phyloP scores from a whole-genome alignment of 2,888 invertebrate species.

The Mermis nigrescens region DNA sequence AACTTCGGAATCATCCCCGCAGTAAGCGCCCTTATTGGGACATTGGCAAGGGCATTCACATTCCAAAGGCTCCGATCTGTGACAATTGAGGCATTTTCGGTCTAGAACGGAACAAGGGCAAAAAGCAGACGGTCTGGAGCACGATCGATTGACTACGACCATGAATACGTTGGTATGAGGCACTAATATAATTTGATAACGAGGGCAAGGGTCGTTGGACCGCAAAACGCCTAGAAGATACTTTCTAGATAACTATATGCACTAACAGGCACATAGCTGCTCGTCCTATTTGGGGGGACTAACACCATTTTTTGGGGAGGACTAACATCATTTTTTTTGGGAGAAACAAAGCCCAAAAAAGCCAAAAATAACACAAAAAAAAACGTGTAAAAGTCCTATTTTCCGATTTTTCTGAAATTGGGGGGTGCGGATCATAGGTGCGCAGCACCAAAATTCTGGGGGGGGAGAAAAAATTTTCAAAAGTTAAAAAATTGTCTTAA shows the following conservation, averaged over 20 bases:
- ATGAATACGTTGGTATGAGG: conserved; percentile 70
- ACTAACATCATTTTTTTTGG: not conserved
- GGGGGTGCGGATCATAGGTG: no score
- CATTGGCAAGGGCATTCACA: conserved; percentile 91
- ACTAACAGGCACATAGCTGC: no score
- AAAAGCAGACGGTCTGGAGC: conserved; percentile 51
- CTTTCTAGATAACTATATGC: no score
- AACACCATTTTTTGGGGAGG: no score
- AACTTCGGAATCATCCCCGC: not conserved
- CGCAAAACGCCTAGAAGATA: not conserved
- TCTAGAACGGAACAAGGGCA: conserved; percentile 59
- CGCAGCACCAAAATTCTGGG: no score
- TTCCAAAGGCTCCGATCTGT: conserved; percentile 77
- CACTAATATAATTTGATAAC: conserved; percentile 40
- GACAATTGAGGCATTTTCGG: conserved; percentile 68
- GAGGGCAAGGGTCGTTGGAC: not conserved
- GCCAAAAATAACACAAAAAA: no score
- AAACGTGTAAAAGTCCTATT: no score
- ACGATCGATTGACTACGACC: conserved; percentile 67
- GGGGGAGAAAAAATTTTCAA: no score
- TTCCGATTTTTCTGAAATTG: no score
- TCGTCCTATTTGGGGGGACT: no score
- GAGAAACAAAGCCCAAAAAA: not conserved
- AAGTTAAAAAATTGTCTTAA: no score
- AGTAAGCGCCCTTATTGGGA: conserved; percentile 25